These are phyloP conservation scores for Cyclopterus lumpus DNA, from an alignment of 2,797 vertebrate genomes.

Conservation along the genomic window DNA sequence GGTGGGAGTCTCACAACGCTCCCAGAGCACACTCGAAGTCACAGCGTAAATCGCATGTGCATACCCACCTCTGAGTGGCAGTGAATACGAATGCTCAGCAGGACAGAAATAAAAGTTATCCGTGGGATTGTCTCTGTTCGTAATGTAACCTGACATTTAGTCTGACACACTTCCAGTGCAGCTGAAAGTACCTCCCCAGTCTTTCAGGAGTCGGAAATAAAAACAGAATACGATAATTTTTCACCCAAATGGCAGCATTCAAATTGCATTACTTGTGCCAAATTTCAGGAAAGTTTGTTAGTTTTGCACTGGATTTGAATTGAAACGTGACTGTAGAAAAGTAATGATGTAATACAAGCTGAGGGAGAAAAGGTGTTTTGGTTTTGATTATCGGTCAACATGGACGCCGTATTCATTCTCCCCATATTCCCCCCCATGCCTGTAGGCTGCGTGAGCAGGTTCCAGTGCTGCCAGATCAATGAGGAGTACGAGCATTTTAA, in stretches of 20 bases:
- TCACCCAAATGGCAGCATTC: background rate
- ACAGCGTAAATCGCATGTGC: slow-evolving; percentile 36
- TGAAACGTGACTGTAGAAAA: background rate
- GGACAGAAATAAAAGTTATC: slow-evolving; percentile 38
- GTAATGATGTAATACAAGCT: background rate
- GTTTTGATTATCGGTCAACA: background rate
- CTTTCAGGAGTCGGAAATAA: background rate
- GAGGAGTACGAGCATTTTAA: slow-evolving; percentile 89
- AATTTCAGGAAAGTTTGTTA: background rate
- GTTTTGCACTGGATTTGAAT: background rate
- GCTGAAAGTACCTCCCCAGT: slow-evolving; percentile 6
- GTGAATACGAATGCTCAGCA: too few species aligned
- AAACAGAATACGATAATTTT: background rate
- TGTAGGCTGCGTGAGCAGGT: slow-evolving; percentile 91
- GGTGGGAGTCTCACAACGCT: slow-evolving; percentile 27
- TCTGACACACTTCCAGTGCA: slow-evolving; percentile 33
- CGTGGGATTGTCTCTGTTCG: slow-evolving; percentile 10
- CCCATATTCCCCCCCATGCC: background rate
- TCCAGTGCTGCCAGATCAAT: slow-evolving; percentile 94
- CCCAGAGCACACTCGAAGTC: slow-evolving; percentile 46
- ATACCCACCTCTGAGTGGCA: slow-evolving; percentile 52
- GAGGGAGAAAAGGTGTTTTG: background rate
- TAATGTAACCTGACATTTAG: slow-evolving; percentile 60
- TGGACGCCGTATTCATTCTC: background rate
- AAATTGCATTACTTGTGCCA: background rate